These are phyloP conservation scores for Mus minutoides DNA, from an alignment of 2,797 vertebrate genomes.

Conservation along the genomic window DNA sequence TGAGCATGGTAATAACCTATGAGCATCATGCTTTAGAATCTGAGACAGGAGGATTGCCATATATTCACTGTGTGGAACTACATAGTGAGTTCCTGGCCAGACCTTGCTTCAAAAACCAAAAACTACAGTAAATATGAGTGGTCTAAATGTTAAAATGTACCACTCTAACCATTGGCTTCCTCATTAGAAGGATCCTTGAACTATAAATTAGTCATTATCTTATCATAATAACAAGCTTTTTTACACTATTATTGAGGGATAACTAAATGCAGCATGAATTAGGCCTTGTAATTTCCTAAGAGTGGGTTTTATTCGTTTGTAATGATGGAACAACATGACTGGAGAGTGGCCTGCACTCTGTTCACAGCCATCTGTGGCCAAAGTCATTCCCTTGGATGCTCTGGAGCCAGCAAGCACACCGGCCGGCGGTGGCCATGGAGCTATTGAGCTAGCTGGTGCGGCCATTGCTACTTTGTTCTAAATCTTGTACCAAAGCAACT, in stretches of 20 bases:
- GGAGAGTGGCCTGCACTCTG: slow-evolving; percentile 62
- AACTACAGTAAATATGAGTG: slow-evolving; percentile 45
- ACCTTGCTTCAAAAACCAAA: background rate
- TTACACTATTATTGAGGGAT: slow-evolving; percentile 71
- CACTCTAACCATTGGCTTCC: slow-evolving; percentile 74
- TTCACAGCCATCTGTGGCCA: background rate
- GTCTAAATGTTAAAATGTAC: slow-evolving; percentile 75
- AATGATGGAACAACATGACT: slow-evolving; percentile 67
- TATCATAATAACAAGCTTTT: slow-evolving; percentile 82
- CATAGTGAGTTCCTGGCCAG: background rate
- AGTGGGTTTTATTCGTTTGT: slow-evolving; percentile 78
- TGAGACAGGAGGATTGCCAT: slow-evolving; percentile 7
- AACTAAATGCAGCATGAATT: slow-evolving; percentile 75
- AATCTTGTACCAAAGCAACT: slow-evolving; percentile 80
- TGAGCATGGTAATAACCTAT: background rate
- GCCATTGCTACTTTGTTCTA: slow-evolving; percentile 65
- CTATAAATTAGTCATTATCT: slow-evolving; percentile 78
- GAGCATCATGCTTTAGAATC: background rate
- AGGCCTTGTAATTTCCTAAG: slow-evolving; percentile 75
- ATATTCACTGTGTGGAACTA: background rate
- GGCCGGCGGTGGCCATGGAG: background rate
- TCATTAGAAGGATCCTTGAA: slow-evolving; percentile 52
- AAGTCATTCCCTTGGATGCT: background rate
- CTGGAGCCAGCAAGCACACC: background rate
- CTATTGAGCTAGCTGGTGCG: slow-evolving; percentile 62